phyloP scores from a whole-genome alignment of 2,797 vertebrate species.

The Schizothorax lantsangensis region DNA sequence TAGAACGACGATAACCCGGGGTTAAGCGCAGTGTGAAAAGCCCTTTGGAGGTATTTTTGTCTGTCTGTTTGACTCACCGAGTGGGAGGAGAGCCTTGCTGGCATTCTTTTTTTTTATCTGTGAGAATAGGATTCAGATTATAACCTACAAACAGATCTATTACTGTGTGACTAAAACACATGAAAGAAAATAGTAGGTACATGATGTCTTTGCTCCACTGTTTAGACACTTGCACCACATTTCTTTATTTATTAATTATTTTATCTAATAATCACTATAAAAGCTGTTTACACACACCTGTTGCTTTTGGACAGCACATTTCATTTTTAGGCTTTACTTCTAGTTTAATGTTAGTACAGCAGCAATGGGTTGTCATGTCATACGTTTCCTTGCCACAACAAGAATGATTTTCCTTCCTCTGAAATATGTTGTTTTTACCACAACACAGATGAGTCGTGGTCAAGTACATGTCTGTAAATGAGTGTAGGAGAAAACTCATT shows the following conservation, averaged over 20 bases:
- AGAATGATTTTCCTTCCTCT: not conserved
- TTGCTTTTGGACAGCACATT: not conserved
- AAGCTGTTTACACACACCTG: not conserved
- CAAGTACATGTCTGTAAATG: slow-evolving; percentile 7
- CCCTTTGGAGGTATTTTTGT: too few species aligned
- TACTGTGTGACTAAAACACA: too few species aligned
- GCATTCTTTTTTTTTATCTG: not conserved
- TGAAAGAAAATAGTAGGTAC: not conserved
- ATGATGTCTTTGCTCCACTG: too few species aligned
- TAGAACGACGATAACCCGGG: too few species aligned
- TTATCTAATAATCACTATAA: not conserved
- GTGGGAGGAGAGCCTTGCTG: rapidly evolving
- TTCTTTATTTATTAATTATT: not conserved
- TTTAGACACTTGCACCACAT: not conserved
- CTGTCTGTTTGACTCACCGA: not conserved
- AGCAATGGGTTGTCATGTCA: not conserved
- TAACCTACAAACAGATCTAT: not conserved
- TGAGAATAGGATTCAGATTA: not conserved
- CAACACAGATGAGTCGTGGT: slow-evolving; percentile 9
- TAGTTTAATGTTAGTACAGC: not conserved
- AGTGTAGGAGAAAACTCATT: not conserved
- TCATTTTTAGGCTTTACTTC: not conserved
- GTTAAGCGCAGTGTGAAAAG: too few species aligned
- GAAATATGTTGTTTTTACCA: not conserved
- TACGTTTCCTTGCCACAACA: not conserved